Evolutionary conservation across 2,888 invertebrate species (phyloP).

Genomic region (Oegoconia quadripuncta): DNA sequence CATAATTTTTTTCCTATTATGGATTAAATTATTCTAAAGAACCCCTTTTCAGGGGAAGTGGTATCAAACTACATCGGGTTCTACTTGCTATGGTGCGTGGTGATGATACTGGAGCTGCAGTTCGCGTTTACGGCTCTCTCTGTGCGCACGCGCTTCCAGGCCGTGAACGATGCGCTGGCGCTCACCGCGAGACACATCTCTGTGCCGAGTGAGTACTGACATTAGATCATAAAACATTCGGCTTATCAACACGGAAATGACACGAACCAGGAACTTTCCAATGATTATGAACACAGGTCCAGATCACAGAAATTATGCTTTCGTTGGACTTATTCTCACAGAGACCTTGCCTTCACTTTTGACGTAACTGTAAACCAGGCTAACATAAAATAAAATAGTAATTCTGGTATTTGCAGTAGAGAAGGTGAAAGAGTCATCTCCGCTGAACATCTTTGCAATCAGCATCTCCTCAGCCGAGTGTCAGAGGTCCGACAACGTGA

Average conservation of each 20-base stretch:
- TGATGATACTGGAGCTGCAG: slow-evolving; percentile 79
- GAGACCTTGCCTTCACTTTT: too few species aligned
- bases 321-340: too few species aligned
- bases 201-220: slow-evolving; percentile 40
- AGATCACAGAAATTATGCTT: too few species aligned
- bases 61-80: slow-evolving; percentile 77
- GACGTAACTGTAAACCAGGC: too few species aligned
- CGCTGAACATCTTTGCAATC: slow-evolving; percentile 64
- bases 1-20: too few species aligned
- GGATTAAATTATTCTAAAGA: too few species aligned
- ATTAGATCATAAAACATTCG: not conserved
- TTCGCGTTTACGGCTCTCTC: slow-evolving; percentile 79
- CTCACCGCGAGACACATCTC: slow-evolving; percentile 58
- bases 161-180: slow-evolving; percentile 73
- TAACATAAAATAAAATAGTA: too few species aligned
- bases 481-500: slow-evolving; percentile 47
- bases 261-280: too few species aligned
- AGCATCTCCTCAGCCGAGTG: slow-evolving; percentile 43
- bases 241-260: too few species aligned
- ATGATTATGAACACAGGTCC: too few species aligned
- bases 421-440: slow-evolving; percentile 39
- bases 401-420: slow-evolving; percentile 48
- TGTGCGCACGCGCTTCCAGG: slow-evolving; percentile 73
- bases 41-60: slow-evolving; percentile 56
- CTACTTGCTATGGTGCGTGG: slow-evolving; percentile 79